Evolutionary conservation across 2,113 vertebrate genomes (phyloP).

Genomic region (Nipponia nippon): DNA sequence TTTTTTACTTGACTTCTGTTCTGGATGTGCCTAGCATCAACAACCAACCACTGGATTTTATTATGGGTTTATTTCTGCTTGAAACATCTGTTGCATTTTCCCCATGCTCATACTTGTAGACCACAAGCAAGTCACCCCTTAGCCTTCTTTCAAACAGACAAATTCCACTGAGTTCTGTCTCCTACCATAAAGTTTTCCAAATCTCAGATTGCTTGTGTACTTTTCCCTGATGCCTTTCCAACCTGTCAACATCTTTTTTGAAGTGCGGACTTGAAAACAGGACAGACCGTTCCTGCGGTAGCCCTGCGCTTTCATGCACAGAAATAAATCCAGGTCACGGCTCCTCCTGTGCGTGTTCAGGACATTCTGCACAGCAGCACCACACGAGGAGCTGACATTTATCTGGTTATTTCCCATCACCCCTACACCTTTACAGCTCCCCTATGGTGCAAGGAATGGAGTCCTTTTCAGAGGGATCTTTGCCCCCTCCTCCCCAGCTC

Average conservation of each 20-base stretch:
- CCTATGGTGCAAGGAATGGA: background rate
- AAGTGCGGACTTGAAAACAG: background rate
- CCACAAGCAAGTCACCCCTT: conserved; percentile 18
- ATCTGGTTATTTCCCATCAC: background rate
- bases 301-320: background rate
- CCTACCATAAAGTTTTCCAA: background rate
- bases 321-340: background rate
- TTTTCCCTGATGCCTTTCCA: conserved; percentile 21
- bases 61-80: conserved; percentile 42
- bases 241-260: background rate
- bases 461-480: background rate
- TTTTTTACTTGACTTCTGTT: conserved; percentile 24
- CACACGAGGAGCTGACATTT: background rate
- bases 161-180: background rate
- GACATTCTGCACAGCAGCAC: background rate
- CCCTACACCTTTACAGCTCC: background rate
- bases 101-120: conserved; percentile 45
- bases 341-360: background rate
- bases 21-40: conserved; percentile 24
- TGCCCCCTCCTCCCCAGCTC: background rate
- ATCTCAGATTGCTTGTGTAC: background rate
- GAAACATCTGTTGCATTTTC: conserved; percentile 47
- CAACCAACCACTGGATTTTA: conserved; percentile 42
- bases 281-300: background rate
- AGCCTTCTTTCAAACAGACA: background rate